Conservation (phyloP, 2,888 invertebrate species). For the Idaea aversata region DNA sequence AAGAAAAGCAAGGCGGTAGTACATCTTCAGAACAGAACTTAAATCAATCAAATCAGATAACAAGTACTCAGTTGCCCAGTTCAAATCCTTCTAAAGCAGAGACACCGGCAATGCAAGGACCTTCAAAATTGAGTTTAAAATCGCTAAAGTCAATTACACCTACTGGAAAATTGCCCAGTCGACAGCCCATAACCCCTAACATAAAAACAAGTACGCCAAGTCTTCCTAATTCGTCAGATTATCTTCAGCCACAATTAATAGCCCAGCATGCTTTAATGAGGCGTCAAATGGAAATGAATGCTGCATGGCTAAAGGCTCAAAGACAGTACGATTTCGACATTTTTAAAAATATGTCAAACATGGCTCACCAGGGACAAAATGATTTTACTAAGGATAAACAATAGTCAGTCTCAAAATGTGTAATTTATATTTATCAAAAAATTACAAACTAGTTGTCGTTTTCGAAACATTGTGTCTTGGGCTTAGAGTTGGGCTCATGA, state of each 20-base stretch:
- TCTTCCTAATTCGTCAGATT: slow-evolving; percentile 54
- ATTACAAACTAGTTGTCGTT: background rate
- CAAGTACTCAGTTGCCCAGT: slow-evolving; percentile 62
- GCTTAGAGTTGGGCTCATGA: slow-evolving; percentile 5
- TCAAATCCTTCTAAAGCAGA: slow-evolving; percentile 54
- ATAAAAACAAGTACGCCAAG: slow-evolving; percentile 46
- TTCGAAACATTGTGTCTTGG: background rate
- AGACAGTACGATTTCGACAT: slow-evolving; percentile 66
- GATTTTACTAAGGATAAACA: slow-evolving; percentile 47
- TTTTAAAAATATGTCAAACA: slow-evolving; percentile 66
- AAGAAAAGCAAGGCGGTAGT: slow-evolving; percentile 65
- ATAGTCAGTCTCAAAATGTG: slow-evolving; percentile 6
- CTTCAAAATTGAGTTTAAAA: slow-evolving; percentile 59
- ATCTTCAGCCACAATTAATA: slow-evolving; percentile 53
- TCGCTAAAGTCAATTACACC: slow-evolving; percentile 52
- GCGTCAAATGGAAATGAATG: slow-evolving; percentile 67
- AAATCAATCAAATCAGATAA: slow-evolving; percentile 68
- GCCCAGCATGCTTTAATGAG: slow-evolving; percentile 55
- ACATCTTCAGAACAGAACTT: slow-evolving; percentile 50
- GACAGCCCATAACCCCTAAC: slow-evolving; percentile 55
- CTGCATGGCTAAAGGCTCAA: slow-evolving; percentile 66
- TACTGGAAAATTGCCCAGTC: slow-evolving; percentile 51
- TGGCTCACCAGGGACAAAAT: slow-evolving; percentile 61
- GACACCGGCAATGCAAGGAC: slow-evolving; percentile 51
- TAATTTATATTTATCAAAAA: background rate